A percentile compares a stretch with the other conserved stretches of the same genome.
Evolutionary conservation across 2,797 vertebrate genomes (phyloP).

Genomic region (Limnodromus scolopaceus): DNA sequence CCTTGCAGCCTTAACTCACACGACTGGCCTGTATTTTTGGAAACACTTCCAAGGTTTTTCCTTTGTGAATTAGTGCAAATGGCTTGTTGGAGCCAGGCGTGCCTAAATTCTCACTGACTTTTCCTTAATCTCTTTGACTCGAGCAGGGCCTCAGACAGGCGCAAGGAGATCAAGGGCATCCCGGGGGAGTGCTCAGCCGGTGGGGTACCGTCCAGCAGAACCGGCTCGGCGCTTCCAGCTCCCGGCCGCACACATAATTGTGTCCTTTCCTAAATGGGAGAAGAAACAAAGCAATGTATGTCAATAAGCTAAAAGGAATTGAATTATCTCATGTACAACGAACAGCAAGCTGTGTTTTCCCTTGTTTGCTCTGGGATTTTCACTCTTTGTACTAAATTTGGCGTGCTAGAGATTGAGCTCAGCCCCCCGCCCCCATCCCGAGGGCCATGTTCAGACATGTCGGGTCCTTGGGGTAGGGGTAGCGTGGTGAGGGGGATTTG

Average conservation of each 20-base stretch:
- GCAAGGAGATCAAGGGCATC: conserved; percentile 11
- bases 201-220: neutral
- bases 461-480: neutral
- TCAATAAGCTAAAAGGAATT: conserved; percentile 3
- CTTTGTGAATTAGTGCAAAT: conserved; percentile 61
- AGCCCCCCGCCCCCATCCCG: neutral
- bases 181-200: neutral
- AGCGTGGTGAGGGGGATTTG: neutral
- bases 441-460: neutral
- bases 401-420: neutral
- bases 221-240: neutral
- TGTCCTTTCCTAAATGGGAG: neutral
- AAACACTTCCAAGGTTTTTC: conserved; percentile 50
- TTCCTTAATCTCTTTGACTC: conserved; percentile 50
- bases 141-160: conserved; percentile 31
- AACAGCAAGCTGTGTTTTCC: conserved; percentile 8
- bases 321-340: conserved; percentile 9
- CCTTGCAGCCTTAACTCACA: conserved; percentile 49
- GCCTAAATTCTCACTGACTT: conserved; percentile 65
- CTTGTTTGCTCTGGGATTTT: conserved; percentile 7
- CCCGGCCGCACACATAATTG: neutral
- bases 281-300: neutral
- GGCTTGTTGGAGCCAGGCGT: conserved; percentile 26
- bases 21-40: conserved; percentile 53
- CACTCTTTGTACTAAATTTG: neutral